Percentiles rank a stretch among this genome's conserved stretches.
These are phyloP conservation scores for Progne subis DNA, from an alignment of 2,113 vertebrate species.

Conservation along the genomic window DNA sequence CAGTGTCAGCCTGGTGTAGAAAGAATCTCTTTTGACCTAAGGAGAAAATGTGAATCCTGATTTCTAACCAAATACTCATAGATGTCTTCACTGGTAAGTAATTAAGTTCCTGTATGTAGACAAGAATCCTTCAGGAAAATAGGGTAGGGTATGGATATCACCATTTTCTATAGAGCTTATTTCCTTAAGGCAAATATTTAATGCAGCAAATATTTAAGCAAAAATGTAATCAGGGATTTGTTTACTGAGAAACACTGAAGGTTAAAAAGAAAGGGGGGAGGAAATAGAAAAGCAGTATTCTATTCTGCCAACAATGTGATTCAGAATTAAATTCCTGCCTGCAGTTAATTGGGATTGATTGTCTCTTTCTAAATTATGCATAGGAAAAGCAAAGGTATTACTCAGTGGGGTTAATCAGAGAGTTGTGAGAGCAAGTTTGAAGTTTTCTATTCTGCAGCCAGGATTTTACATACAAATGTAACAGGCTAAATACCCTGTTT, in stretches of 20 bases:
- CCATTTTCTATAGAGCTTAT: neutral
- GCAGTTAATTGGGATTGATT: neutral
- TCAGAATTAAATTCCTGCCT: neutral
- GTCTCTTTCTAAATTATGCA: neutral
- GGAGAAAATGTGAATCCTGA: neutral
- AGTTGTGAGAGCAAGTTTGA: neutral
- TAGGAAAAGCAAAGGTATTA: neutral
- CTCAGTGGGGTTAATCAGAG: neutral
- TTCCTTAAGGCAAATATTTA: neutral
- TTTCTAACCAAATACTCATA: neutral
- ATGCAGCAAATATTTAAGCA: neutral
- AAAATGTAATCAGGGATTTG: neutral
- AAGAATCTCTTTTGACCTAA: neutral
- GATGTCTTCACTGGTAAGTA: constrained; percentile 10
- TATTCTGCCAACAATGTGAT: neutral
- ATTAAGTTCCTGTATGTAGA: neutral
- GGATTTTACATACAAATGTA: neutral
- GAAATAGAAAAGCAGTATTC: neutral
- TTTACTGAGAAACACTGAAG: neutral
- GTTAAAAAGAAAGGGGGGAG: neutral
- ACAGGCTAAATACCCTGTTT: neutral
- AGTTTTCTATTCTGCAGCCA: neutral
- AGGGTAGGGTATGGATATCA: neutral
- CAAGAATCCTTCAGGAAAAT: neutral
- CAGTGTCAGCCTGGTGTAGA: neutral